Evolutionary conservation across 2,888 invertebrate species (phyloP).

Genomic region (Brachypalpus laphriformis): DNA sequence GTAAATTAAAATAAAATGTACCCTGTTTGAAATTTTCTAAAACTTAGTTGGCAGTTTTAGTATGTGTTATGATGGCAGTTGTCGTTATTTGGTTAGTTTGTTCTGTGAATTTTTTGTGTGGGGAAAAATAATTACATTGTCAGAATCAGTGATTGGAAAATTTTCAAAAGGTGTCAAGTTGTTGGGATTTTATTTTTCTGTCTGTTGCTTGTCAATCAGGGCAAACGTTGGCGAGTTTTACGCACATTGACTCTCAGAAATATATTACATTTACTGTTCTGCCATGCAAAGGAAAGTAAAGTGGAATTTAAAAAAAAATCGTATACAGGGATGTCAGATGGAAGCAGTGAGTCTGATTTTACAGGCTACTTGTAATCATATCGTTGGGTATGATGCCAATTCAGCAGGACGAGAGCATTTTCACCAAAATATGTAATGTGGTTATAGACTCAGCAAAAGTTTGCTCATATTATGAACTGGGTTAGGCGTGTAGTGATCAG

Average conservation of each 20-base stretch:
- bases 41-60: constrained; percentile 26
- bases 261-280: no score
- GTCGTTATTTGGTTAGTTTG: constrained; percentile 55
- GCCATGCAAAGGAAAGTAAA: no score
- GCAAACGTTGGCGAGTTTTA: background rate
- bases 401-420: no score
- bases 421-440: no score
- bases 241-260: background rate
- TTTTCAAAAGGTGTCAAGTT: background rate
- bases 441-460: no score
- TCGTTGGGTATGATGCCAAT: no score
- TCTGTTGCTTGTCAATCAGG: background rate
- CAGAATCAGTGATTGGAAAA: constrained; percentile 58
- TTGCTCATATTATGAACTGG: no score
- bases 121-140: constrained; percentile 25
- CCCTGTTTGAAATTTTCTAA: constrained; percentile 58
- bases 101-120: background rate
- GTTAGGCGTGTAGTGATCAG: no score
- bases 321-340: no score
- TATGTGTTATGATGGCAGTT: constrained; percentile 64
- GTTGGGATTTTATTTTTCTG: background rate
- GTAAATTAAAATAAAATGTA: constrained; percentile 42
- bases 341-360: no score
- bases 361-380: no score
- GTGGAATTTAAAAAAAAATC: no score